These are phyloP conservation scores for Pionites leucogaster DNA, from an alignment of 2,113 vertebrate species.

Conservation along the genomic window DNA sequence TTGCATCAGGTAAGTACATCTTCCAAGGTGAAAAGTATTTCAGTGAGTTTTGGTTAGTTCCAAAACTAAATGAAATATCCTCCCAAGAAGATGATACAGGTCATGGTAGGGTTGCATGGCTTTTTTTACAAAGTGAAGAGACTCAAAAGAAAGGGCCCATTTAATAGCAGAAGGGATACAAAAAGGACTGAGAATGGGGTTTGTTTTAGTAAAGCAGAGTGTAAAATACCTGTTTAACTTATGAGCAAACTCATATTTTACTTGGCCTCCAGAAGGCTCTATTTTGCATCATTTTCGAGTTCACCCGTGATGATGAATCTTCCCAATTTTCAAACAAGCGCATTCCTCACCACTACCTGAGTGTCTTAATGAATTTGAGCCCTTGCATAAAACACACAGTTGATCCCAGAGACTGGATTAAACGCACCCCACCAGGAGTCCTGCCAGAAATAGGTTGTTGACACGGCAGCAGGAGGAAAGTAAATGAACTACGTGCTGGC, in stretches of 20 bases:
- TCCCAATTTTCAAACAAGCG: background rate
- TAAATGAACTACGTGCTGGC: background rate
- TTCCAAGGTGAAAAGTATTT: background rate
- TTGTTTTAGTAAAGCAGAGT: background rate
- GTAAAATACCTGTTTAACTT: background rate
- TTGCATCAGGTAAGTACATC: constrained; percentile 1
- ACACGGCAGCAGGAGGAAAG: background rate
- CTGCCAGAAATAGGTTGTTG: background rate
- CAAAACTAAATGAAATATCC: background rate
- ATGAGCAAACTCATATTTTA: fast-evolving
- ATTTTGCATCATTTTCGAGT: background rate
- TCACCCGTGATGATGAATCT: background rate
- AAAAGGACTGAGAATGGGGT: background rate
- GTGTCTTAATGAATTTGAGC: background rate
- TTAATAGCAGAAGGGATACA: background rate
- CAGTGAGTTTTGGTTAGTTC: background rate
- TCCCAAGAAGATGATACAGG: background rate
- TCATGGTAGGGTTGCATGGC: background rate
- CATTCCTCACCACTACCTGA: background rate
- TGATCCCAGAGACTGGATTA: background rate
- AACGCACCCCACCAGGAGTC: background rate
- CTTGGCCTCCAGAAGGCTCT: background rate
- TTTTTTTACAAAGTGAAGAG: background rate
- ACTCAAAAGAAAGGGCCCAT: background rate
- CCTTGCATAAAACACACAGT: background rate